Percentiles rank a stretch among this genome's conserved stretches.
Evolutionary conservation across 1,140 invertebrate species (phyloP).

Genomic region (Micrasema minimum): DNA sequence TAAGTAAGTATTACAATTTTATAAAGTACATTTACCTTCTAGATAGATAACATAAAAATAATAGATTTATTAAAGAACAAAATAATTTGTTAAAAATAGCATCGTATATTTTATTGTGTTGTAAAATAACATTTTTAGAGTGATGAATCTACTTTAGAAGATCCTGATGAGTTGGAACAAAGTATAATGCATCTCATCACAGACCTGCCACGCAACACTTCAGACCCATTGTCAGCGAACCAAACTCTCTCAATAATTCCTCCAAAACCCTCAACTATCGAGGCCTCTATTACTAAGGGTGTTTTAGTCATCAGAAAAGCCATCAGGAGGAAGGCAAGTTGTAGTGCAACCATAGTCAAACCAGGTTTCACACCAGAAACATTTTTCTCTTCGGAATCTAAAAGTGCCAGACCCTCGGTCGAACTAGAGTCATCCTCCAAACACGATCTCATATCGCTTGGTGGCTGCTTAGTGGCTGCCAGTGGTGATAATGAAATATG

Average conservation of each 20-base stretch:
- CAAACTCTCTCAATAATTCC: slow-evolving; percentile 66
- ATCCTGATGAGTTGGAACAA: slow-evolving; percentile 73
- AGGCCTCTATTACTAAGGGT: slow-evolving; percentile 66
- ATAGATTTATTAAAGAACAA: too few species aligned
- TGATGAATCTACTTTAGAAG: slow-evolving; percentile 66
- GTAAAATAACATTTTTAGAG: slow-evolving; percentile 36
- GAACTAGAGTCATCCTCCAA: too few species aligned
- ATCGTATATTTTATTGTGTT: background rate
- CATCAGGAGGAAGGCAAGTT: slow-evolving; percentile 27
- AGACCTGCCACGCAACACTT: slow-evolving; percentile 67
- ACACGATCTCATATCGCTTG: too few species aligned
- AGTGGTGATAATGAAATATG: too few species aligned
- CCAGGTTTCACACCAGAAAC: slow-evolving; percentile 11
- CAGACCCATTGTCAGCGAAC: slow-evolving; percentile 25
- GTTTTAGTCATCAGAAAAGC: slow-evolving; percentile 47
- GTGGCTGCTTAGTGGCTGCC: too few species aligned
- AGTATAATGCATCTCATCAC: slow-evolving; percentile 76
- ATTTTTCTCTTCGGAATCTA: background rate
- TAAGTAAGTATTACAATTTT: too few species aligned
- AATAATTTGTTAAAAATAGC: background rate
- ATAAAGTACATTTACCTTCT: too few species aligned
- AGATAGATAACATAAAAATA: too few species aligned
- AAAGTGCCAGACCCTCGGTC: too few species aligned
- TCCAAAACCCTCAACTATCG: slow-evolving; percentile 63
- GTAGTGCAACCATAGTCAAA: slow-evolving; percentile 18